A percentile compares a stretch with the other conserved stretches of the same genome.
These are phyloP conservation scores for Zapus hudsonius DNA, from an alignment of 2,113 vertebrate genomes.

Conservation along the genomic window DNA sequence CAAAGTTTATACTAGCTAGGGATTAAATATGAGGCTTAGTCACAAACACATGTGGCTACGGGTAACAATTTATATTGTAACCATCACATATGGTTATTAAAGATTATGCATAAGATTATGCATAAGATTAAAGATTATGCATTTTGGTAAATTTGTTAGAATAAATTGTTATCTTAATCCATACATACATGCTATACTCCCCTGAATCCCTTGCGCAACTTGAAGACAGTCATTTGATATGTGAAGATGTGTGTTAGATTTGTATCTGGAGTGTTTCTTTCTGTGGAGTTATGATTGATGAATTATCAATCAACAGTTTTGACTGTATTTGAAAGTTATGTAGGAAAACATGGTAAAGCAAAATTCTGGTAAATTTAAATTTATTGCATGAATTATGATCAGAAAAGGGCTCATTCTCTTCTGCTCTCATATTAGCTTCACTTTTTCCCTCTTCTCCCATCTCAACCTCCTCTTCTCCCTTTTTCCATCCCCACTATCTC, in stretches of 20 bases:
- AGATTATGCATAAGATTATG: neutral
- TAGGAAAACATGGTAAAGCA: neutral
- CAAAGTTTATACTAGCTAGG: too few relatives aligned
- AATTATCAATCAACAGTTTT: slow-evolving; percentile 12
- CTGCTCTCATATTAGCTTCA: too few relatives aligned
- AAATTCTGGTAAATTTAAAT: slow-evolving; percentile 37
- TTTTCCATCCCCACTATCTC: too few relatives aligned
- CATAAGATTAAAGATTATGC: slow-evolving; percentile 26
- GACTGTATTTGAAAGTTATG: slow-evolving; percentile 36
- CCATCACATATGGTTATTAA: neutral
- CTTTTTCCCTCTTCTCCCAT: too few relatives aligned
- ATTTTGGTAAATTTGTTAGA: slow-evolving; percentile 31
- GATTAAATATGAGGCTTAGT: too few relatives aligned
- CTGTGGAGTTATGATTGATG: neutral
- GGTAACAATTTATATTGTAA: too few relatives aligned
- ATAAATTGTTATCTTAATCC: neutral
- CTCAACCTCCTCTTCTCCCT: too few relatives aligned
- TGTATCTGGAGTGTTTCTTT: slow-evolving; percentile 43
- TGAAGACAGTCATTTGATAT: neutral
- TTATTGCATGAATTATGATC: neutral
- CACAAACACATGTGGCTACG: too few relatives aligned
- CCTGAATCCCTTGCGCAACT: neutral
- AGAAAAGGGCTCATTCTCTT: neutral
- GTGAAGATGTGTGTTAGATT: neutral
- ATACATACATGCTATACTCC: neutral